phyloP scores from a whole-genome alignment of 1,140 invertebrate species.

The Arctopsyche grandis region DNA sequence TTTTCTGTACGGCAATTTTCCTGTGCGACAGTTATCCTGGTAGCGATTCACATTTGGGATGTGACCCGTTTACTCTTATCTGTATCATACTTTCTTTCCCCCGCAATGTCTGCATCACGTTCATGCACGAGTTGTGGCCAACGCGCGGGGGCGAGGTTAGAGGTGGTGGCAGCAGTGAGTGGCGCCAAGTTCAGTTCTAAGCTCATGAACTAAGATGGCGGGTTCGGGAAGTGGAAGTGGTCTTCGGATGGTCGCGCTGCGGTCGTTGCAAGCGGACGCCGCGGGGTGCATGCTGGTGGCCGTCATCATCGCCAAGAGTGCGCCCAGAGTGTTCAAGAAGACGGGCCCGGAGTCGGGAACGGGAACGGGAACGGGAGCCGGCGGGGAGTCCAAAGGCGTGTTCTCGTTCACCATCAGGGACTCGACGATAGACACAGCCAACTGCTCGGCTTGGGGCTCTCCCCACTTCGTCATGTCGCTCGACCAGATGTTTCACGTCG shows the following conservation, averaged over 20 bases:
- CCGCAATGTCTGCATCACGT: no score
- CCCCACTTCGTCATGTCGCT: constrained; percentile 68
- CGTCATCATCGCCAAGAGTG: constrained; percentile 63
- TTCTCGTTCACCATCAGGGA: constrained; percentile 78
- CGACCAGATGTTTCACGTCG: constrained; percentile 70
- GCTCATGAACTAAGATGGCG: background rate
- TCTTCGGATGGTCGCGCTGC: background rate
- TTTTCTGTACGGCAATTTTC: no score
- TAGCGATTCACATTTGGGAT: no score
- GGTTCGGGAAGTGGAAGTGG: background rate
- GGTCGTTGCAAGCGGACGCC: background rate
- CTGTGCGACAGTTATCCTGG: no score
- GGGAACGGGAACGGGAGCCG: background rate
- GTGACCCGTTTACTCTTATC: no score
- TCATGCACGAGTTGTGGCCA: no score
- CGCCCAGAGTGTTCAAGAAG: constrained; percentile 59
- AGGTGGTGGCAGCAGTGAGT: no score
- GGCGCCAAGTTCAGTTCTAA: no score
- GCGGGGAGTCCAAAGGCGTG: constrained; percentile 66
- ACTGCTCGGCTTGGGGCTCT: constrained; percentile 75
- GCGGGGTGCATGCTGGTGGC: constrained; percentile 57
- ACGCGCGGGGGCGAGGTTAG: no score
- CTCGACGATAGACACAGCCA: constrained; percentile 73
- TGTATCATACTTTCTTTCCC: no score
- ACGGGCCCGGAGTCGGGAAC: constrained; percentile 58